Base-by-base conservation (phyloP, 2,888 invertebrate species). In the Cartodere bifasciata region DNA sequence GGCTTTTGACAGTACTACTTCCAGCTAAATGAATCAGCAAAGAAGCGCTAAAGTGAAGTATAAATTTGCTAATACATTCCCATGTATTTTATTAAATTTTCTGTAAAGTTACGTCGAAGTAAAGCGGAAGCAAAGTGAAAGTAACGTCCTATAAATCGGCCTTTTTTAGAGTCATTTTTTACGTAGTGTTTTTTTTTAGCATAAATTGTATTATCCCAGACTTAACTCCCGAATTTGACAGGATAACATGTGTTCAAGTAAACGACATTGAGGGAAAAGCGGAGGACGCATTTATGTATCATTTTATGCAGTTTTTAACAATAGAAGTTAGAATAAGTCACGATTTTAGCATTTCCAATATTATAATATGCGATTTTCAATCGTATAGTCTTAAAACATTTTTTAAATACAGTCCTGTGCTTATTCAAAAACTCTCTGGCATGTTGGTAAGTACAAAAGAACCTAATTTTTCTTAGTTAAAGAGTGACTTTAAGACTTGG, bases 401-500 rank as follows among this genome's bases (percentile, higher is more conserved):
- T 1, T 27, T 49, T 2, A 49, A 49, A 37, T 49, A 34, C 28
- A 46, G 47, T 2, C 49, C 49, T 1, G 23, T 37, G 4, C 38
- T 47, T 6, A 43, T 39, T n/a, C 34, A 43, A n/a, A 45, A 41
- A 16, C 28, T 47, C 10, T 29, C 42, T 3, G 33, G 44, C 29
- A 35, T 48, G 10, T 13, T 47, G 41, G 49, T 49, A 31, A 41
- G 43, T 40, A n/a, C n/a, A n/a, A n/a, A n/a, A n/a, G n/a, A n/a
- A n/a, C n/a, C n/a, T n/a, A n/a, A n/a, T n/a, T n/a, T n/a, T n/a
- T n/a, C n/a, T n/a, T n/a, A n/a, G n/a, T n/a, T n/a, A n/a, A n/a
- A n/a, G n/a, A n/a, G n/a, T n/a, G n/a, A n/a, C n/a, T n/a, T n/a
- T n/a, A n/a, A n/a, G n/a, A n/a, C n/a, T n/a, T n/a, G n/a, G n/a